These are phyloP conservation scores for Antigone vipio DNA, from an alignment of 2,113 vertebrate genomes.

Conservation along the genomic window DNA sequence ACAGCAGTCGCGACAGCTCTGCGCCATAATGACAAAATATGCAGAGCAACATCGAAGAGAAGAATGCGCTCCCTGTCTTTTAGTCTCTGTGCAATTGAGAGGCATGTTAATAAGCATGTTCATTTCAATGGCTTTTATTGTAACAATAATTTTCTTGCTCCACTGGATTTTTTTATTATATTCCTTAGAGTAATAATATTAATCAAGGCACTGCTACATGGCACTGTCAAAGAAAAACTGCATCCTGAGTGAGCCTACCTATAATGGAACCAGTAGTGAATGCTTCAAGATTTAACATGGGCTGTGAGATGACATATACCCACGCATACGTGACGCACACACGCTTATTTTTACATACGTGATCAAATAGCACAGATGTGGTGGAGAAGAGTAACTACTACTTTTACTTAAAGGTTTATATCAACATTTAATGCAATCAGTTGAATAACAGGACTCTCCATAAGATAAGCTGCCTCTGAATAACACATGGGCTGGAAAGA, in stretches of 20 bases:
- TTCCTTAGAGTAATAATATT: conserved; percentile 48
- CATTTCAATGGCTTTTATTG: conserved; percentile 49
- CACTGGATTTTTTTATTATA: background rate
- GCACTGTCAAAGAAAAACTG: conserved; percentile 21
- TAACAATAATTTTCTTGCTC: conserved; percentile 56
- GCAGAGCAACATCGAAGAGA: conserved; percentile 17
- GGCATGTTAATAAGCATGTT: conserved; percentile 59
- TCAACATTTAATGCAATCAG: background rate
- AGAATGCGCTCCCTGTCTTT: background rate
- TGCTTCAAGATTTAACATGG: background rate
- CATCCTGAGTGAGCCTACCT: background rate
- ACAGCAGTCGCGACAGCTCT: conserved; percentile 57
- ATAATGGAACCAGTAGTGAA: background rate
- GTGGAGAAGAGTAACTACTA: background rate
- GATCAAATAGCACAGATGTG: background rate
- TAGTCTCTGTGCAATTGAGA: conserved; percentile 33
- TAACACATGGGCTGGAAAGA: background rate
- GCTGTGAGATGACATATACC: background rate
- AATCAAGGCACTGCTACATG: conserved; percentile 12
- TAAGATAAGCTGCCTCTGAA: background rate
- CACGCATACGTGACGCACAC: background rate
- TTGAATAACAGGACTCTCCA: background rate
- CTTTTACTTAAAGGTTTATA: background rate
- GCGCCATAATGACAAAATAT: conserved; percentile 61
- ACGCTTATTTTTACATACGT: background rate